Base-by-base conservation (phyloP, 2,888 invertebrate species). In the Euphydryas editha region DNA sequence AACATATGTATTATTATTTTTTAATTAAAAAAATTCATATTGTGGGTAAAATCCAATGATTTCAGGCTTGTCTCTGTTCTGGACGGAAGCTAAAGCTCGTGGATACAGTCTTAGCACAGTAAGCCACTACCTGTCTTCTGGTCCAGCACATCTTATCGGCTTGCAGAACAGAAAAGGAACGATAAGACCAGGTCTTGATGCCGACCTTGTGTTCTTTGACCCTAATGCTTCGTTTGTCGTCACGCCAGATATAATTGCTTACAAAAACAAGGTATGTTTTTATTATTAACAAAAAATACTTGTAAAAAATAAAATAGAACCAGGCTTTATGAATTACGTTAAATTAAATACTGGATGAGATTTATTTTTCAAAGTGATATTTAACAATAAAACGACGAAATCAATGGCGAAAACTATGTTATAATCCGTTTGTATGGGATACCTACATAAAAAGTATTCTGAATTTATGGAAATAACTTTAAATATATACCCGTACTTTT, bases 171-270 rank as follows among this genome's bases (percentile, higher is more conserved):
- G 85, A 8, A 96, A 96, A 81, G 95, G 96, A 0, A 87, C 92
- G 64, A 83, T 96, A 57, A 86, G 86, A 59, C 90, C 90, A 4
- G 95, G 95, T 15, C 93, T 93, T 63, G 96, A 96, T 76, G 96
- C 96, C 0, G 96, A 96, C 81, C 93, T 96, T 60, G 94, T 96
- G 58, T 93, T 96, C 70, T 96, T 96, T 92, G 93, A 95, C 83
- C 95, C 96, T 1, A 93, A 95, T 6, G 93, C 93, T 47, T 89
- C 91, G 39, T 94, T 95, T 75, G 82, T 85, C 57, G 94, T 96
- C 21, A 87, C 89, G 18, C 83, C 92, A 62, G 93, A 94, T 15
- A 90, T 90, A 37, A 94, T 96, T 71, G 86, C 93, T 21, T 94
- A 95, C 75, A 94, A 95, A 75, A 95, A 96, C 81, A 96, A 96